Base-by-base conservation (phyloP, 2,113 vertebrate genomes). In the Oncorhynchus clarkii region DNA sequence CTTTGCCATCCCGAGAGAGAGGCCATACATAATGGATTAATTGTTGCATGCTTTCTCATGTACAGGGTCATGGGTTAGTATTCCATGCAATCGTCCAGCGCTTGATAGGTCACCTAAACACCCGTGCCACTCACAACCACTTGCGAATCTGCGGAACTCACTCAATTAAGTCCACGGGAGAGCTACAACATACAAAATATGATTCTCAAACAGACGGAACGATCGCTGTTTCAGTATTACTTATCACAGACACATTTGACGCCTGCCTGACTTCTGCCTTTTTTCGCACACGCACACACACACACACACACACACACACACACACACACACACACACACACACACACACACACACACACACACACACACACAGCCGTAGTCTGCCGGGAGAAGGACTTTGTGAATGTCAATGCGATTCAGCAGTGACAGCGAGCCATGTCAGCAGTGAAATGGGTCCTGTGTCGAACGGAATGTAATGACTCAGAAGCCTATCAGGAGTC, bases 11-110 rank as follows among this genome's bases (percentile, higher is more conserved):
- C 87, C 85, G 62, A 77, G 87, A 89, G 86, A 87, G 86, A 72
- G 81, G 80, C 85, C 84, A 90, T 93, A 88, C 88, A 92, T 92
- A 92, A 93, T 92, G 88, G 87, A 92, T 90, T 90, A 88, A 89
- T 89, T 88, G 90, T 86, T 89, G 84, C 85, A 81, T 79, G 68
- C 82, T 87, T 86, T 72, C 78, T 70, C 86, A 86, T 87, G 87
- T 87, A 83, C 80, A 86, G 67, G 75, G 84, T 77, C 72, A 82
- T 84, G 85, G 86, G 90, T 91, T 90, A 80, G 81, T 84, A 88
- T 89, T 45, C 39, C 39, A 9, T 45, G 39, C 9, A 45, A 45
- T 45, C 39, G 9, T 45, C 39, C 39, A 67, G 29, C 22, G 67
- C 84, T 87, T 82, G 75, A 89, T 88, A 91, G 85, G 89, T 90